Base-by-base conservation (phyloP, 2,888 invertebrate genomes). In the Autographa gamma region DNA sequence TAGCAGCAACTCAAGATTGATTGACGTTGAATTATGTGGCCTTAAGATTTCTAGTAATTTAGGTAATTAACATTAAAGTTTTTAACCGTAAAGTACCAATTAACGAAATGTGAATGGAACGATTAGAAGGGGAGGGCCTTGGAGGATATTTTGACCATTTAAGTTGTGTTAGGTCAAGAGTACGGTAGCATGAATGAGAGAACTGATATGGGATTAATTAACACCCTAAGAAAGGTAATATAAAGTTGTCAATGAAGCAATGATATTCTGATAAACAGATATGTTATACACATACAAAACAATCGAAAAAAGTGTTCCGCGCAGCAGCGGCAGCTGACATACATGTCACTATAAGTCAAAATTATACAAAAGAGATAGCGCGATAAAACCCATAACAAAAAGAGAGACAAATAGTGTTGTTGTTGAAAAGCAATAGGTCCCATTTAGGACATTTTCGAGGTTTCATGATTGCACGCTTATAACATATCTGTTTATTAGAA, bases 61-160 rank as follows among this genome's bases (percentile, higher is more conserved):
- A 48, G n/a, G 48, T 48, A 48, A n/a, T 48, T 48, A 48, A 5
- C 38, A 16, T 16, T 48, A n/a, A 48, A 0, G 16, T 16, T 48
- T 25, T n/a, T 48, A 48, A 48, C 16, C 48, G 48, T 48, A 7
- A 48, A 43, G n/a, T 48, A 48, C 48, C n/a, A n/a, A 48, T 48
- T 48, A 48, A 48, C 48, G 6, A 48, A 48, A 48, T 48, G n/a
- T 48, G 48, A 48, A 48, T 48, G 48, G 48, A 48, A 48, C 48
- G 48, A 48, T 48, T 48, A 48, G 48, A 48, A 48, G 48, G 48
- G 48, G 48, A 48, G 48, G 48, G 7, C 48, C 48, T 48, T 48
- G 48, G n/a, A 14, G 48, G 8, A 48, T 6, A n/a, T 48, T 48
- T 48, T 48, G 48, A 48, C 48, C 48, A n/a, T n/a, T n/a, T 8